Evolutionary conservation across 2,888 invertebrate species (phyloP).

Genomic region (Drosophila koepferae): DNA sequence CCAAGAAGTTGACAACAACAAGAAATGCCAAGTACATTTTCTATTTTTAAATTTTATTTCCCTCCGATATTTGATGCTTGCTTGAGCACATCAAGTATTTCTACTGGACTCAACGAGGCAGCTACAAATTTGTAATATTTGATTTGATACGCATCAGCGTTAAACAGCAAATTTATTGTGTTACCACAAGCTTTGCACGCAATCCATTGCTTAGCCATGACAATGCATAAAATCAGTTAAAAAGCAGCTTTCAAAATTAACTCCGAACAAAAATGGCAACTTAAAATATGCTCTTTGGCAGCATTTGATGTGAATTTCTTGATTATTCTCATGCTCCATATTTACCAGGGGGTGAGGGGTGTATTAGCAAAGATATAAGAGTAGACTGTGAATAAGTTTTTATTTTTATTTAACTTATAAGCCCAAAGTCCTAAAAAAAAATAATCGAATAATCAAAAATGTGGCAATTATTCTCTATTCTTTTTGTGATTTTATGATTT

Average conservation of each 20-base stretch:
- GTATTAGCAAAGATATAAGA: neutral
- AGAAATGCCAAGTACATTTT: neutral
- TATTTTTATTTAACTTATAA: neutral
- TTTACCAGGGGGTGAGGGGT: neutral
- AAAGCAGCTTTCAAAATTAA: slow-evolving; percentile 26
- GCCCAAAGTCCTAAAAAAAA: too few species aligned
- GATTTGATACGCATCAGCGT: slow-evolving; percentile 34
- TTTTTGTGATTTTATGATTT: too few species aligned
- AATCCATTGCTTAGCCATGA: slow-evolving; percentile 28
- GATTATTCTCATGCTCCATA: neutral
- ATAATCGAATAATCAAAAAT: too few species aligned
- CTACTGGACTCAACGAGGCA: slow-evolving; percentile 32
- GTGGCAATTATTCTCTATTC: too few species aligned
- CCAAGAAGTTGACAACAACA: slow-evolving; percentile 10
- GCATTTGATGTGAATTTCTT: slow-evolving; percentile 36
- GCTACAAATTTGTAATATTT: slow-evolving; percentile 26
- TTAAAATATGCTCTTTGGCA: slow-evolving; percentile 47
- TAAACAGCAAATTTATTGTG: slow-evolving; percentile 26
- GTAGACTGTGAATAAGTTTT: neutral
- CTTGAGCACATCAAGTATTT: neutral
- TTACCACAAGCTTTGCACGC: slow-evolving; percentile 2
- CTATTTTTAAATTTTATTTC: neutral
- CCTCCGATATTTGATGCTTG: slow-evolving; percentile 10
- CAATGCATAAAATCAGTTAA: slow-evolving; percentile 55
- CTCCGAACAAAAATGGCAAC: slow-evolving; percentile 23